These are phyloP conservation scores for Tupaia tana DNA, from an alignment of 2,113 vertebrate species.

Conservation along the genomic window DNA sequence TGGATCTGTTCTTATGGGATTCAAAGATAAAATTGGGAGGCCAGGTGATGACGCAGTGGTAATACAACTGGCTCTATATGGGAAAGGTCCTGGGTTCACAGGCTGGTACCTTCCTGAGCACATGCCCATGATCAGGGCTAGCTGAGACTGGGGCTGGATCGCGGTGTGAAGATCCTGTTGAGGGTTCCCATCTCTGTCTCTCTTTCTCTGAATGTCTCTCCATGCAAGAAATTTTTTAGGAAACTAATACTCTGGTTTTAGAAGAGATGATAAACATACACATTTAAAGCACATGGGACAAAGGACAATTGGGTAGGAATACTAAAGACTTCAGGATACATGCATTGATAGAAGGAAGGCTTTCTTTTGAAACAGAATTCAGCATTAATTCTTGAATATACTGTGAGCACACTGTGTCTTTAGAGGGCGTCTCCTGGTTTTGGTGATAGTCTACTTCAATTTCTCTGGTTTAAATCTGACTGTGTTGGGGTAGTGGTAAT, in stretches of 20 bases:
- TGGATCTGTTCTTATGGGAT: neutral
- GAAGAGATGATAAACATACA: neutral
- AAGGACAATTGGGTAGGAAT: neutral
- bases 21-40: neutral
- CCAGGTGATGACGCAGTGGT: no score
- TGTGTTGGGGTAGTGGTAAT: neutral
- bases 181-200: no score
- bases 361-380: constrained; percentile 36
- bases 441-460: neutral
- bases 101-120: no score
- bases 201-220: no score
- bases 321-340: neutral
- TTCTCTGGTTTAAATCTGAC: constrained; percentile 8
- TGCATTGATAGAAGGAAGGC: neutral
- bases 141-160: no score
- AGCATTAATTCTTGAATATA: neutral
- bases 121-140: no score
- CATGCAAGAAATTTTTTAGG: neutral
- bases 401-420: neutral
- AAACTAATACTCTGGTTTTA: neutral
- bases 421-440: neutral
- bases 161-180: no score
- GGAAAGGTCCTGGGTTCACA: no score
- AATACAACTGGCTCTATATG: no score
- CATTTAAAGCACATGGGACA: neutral